Percentiles rank a stretch among this genome's conserved stretches.
Evolutionary conservation across 2,888 invertebrate species (phyloP).

Genomic region (Clivina fossor): DNA sequence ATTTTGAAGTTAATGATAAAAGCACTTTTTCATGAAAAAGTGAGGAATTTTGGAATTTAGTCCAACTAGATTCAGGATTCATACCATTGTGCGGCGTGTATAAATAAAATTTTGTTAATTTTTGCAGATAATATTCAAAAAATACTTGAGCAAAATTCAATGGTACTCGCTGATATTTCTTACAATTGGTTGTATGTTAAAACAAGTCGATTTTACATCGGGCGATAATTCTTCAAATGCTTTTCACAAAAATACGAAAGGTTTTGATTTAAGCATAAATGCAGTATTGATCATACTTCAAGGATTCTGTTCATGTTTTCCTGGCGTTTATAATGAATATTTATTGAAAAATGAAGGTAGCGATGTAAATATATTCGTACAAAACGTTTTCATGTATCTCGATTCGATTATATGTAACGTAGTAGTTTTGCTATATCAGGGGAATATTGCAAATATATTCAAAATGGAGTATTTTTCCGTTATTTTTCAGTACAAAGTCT

Average conservation of each 20-base stretch:
- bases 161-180: slow-evolving; percentile 87
- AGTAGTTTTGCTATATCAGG: slow-evolving; percentile 68
- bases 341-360: slow-evolving; percentile 83
- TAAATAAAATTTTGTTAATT: too few relatives aligned
- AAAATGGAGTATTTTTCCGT: slow-evolving; percentile 58
- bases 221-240: slow-evolving; percentile 33
- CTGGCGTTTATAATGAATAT: slow-evolving; percentile 95
- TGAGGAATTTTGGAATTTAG: too few relatives aligned
- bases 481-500: slow-evolving; percentile 68
- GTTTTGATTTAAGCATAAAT: slow-evolving; percentile 60
- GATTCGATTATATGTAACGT: slow-evolving; percentile 92
- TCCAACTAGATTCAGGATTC: too few relatives aligned
- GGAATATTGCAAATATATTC: slow-evolving; percentile 65
- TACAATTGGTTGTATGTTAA: slow-evolving; percentile 88
- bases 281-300: slow-evolving; percentile 71
- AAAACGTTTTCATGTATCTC: slow-evolving; percentile 93
- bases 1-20: too few relatives aligned
- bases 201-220: slow-evolving; percentile 66
- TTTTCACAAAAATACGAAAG: slow-evolving; percentile 48
- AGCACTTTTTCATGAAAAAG: too few relatives aligned
- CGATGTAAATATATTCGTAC: slow-evolving; percentile 85
- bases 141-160: slow-evolving; percentile 75
- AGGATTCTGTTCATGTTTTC: slow-evolving; percentile 88
- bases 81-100: too few relatives aligned
- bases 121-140: slow-evolving; percentile 81